A percentile compares a stretch with the other conserved stretches of the same genome.
Evolutionary conservation across 2,888 invertebrate genomes (phyloP).

Genomic region (Drosophila antonietae): DNA sequence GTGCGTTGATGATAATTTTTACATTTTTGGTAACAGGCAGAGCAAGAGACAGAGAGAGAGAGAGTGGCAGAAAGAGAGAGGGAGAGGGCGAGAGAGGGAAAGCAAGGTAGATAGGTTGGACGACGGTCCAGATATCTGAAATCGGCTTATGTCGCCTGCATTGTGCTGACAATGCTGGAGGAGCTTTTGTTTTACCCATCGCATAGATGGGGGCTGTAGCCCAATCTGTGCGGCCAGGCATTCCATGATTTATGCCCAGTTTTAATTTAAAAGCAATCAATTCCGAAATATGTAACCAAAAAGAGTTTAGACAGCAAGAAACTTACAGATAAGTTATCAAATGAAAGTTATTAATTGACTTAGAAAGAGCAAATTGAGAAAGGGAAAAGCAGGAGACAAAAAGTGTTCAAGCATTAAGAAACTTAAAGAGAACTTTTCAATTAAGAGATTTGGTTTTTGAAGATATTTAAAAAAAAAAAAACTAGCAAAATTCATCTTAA

Average conservation of each 20-base stretch:
- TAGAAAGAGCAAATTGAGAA: no score
- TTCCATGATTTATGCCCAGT: slow-evolving; percentile 65
- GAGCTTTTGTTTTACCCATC: slow-evolving; percentile 68
- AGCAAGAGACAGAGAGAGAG: neutral
- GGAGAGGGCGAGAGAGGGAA: neutral
- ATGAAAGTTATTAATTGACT: slow-evolving; percentile 16
- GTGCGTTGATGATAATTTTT: slow-evolving; percentile 78
- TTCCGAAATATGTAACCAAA: slow-evolving; percentile 59
- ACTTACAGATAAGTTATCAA: slow-evolving; percentile 35
- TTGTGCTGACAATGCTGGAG: slow-evolving; percentile 78
- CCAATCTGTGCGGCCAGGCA: slow-evolving; percentile 54
- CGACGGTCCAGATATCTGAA: slow-evolving; percentile 70
- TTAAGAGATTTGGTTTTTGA: neutral
- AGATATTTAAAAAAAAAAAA: neutral
- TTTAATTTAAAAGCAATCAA: slow-evolving; percentile 77
- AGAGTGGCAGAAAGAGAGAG: neutral
- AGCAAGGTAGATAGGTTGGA: slow-evolving; percentile 5
- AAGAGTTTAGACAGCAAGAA: slow-evolving; percentile 52
- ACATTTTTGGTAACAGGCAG: slow-evolving; percentile 54
- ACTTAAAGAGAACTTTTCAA: neutral
- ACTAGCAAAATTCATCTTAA: no score
- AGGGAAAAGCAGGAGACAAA: no score
- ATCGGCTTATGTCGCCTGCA: slow-evolving; percentile 84
- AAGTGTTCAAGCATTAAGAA: neutral
- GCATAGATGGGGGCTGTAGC: neutral